Evolutionary conservation across 2,113 vertebrate genomes (phyloP).

Genomic region (Ammodytes dubius): DNA sequence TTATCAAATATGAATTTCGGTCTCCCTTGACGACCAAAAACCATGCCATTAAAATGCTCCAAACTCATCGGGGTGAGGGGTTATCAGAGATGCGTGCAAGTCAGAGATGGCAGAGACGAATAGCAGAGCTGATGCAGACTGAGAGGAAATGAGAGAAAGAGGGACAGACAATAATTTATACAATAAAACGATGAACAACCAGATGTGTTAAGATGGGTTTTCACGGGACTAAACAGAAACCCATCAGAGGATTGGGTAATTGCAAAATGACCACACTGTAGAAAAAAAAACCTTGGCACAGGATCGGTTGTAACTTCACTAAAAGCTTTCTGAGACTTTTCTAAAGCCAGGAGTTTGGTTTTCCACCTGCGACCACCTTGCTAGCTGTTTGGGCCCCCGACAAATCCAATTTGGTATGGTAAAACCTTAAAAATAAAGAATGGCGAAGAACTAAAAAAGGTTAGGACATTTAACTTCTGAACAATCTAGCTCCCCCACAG

Average conservation of each 20-base stretch:
- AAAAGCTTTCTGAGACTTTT: not conserved
- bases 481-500: no score
- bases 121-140: not conserved
- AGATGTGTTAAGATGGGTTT: not conserved
- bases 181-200: not conserved
- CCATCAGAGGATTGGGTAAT: not conserved
- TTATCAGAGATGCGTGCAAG: slow-evolving; percentile 1
- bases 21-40: slow-evolving; percentile 21
- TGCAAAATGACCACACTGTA: not conserved
- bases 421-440: no score
- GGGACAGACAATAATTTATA: no score
- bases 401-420: no score
- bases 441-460: no score
- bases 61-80: slow-evolving; percentile 13
- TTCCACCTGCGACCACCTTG: no score
- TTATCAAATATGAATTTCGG: slow-evolving; percentile 43
- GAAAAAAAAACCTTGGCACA: not conserved
- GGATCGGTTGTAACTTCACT: no score
- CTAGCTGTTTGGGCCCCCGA: not conserved
- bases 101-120: not conserved
- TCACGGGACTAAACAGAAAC: not conserved
- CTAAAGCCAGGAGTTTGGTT: no score
- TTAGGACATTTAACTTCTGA: no score
- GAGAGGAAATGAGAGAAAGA: slow-evolving; percentile 2
- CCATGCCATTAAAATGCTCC: slow-evolving; percentile 23